These are phyloP conservation scores for Sminthopsis crassicaudata DNA, from an alignment of 2,113 vertebrate species.

Conservation along the genomic window DNA sequence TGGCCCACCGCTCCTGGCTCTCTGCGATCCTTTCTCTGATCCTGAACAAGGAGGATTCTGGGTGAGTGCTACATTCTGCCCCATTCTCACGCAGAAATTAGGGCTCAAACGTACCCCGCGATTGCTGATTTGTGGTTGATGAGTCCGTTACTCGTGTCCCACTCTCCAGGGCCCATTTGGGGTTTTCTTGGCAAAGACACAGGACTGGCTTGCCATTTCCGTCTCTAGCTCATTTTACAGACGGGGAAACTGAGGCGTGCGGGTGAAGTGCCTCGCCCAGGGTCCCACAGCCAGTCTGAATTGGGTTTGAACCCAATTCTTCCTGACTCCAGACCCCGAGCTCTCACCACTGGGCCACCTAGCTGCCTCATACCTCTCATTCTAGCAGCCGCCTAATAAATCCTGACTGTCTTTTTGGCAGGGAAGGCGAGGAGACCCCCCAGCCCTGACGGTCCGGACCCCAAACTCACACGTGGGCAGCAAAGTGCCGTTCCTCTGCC, in stretches of 20 bases:
- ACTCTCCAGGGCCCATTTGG: not conserved
- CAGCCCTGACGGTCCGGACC: not conserved
- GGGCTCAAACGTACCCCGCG: not conserved
- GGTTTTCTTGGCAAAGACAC: not conserved
- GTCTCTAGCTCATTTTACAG: not conserved
- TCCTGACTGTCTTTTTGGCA: not conserved
- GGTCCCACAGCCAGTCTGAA: not conserved
- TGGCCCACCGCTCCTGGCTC: constrained; percentile 79
- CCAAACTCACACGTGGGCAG: constrained; percentile 81
- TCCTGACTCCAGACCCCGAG: not conserved
- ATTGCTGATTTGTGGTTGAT: not conserved
- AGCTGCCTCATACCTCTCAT: not conserved
- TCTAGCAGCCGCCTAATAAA: not conserved
- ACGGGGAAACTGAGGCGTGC: not conserved
- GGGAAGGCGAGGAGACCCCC: not conserved
- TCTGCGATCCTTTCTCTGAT: constrained; percentile 84
- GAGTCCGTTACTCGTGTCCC: not conserved
- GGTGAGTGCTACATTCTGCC: not conserved
- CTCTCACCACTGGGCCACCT: not conserved
- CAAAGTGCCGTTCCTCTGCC: constrained; percentile 81
- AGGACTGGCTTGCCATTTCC: not conserved
- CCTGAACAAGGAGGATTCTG: constrained; percentile 63
- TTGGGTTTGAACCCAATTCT: not conserved
- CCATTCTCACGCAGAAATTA: not conserved
- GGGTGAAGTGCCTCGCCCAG: not conserved